Base-by-base conservation (phyloP, 2,888 invertebrate genomes). In the Drepana falcataria region DNA sequence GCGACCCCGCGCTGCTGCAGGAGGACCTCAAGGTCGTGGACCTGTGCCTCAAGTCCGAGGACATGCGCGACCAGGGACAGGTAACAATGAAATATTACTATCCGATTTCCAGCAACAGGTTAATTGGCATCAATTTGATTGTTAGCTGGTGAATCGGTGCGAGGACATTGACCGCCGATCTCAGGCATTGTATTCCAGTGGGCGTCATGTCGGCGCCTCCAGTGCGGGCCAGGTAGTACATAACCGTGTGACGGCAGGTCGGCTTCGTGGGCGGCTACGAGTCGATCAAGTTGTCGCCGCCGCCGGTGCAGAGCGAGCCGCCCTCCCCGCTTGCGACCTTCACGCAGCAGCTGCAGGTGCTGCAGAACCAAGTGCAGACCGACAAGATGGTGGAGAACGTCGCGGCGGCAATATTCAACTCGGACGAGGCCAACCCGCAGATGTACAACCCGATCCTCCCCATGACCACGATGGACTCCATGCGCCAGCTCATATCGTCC, bases 21-120 rank as follows among this genome's bases (percentile, higher is more conserved):
- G 87, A 87, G 51, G 88, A 91, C n/a, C 80, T 92, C 51, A 87
- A 85, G 61, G 94, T 93, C n/a, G 94, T 95, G 56, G 95, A 95
- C 83, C 89, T 95, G 49, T 85, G 94, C 35, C 94, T 94, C 87
- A 95, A 96, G 73, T 91, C 94, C 48, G 93, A 94, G 75, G 83
- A 87, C 56, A 90, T 80, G 60, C 61, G 69, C 54, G 69, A 75
- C 2, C 71, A 75, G 56, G 65, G 71, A 54, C 81, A 83, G 79
- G 87, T 87, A 49, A 44, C 41, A 52, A 64, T 57, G 3, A 7
- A 33, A 3, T 34, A 48, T 9, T 7, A 47, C 1, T 7, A 6
- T 47, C 7, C 7, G 49, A 48, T 49, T 35, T 33, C 40, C 35
- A 53, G 35, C 41, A 33, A 40, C 21, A 1, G 21, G 21, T 21